These are phyloP conservation scores for Lepidocyrtoides sp. DNA, from an alignment of 2,888 invertebrate species.

Conservation along the genomic window DNA sequence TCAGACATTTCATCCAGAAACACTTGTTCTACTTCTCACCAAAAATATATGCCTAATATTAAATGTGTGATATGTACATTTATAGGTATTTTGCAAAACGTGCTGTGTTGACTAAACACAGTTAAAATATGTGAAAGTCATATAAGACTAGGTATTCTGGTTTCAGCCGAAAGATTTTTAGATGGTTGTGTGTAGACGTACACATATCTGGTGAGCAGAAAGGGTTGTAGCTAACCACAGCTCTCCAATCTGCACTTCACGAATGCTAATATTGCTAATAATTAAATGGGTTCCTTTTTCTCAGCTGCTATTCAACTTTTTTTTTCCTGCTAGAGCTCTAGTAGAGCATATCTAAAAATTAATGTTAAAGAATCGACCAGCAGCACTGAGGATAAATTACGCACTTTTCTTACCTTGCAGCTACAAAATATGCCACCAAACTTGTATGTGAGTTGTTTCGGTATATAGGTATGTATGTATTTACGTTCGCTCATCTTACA, in stretches of 20 bases:
- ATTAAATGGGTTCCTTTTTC: slow-evolving; percentile 61
- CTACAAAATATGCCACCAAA: neutral
- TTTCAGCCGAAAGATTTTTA: neutral
- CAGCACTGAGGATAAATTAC: neutral
- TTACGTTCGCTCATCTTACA: too few species aligned
- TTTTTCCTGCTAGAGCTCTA: neutral
- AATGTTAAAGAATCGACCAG: slow-evolving; percentile 60
- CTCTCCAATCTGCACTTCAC: slow-evolving; percentile 58
- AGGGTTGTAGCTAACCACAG: slow-evolving; percentile 50
- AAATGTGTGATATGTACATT: neutral
- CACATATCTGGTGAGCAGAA: neutral
- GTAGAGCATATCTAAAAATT: slow-evolving; percentile 15
- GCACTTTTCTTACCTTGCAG: slow-evolving; percentile 15
- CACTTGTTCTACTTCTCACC: slow-evolving; percentile 58
- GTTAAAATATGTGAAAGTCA: too few species aligned
- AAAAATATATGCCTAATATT: neutral
- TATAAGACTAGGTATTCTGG: too few species aligned
- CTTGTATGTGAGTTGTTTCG: neutral
- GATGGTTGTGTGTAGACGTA: neutral
- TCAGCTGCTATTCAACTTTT: neutral
- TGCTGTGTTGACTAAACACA: too few species aligned
- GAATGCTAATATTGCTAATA: slow-evolving; percentile 70
- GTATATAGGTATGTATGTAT: neutral
- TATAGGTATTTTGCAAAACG: neutral
- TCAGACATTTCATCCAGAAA: slow-evolving; percentile 58